Evolutionary conservation across 1,140 invertebrate species (phyloP).

Genomic region (Cotesia vestalis): DNA sequence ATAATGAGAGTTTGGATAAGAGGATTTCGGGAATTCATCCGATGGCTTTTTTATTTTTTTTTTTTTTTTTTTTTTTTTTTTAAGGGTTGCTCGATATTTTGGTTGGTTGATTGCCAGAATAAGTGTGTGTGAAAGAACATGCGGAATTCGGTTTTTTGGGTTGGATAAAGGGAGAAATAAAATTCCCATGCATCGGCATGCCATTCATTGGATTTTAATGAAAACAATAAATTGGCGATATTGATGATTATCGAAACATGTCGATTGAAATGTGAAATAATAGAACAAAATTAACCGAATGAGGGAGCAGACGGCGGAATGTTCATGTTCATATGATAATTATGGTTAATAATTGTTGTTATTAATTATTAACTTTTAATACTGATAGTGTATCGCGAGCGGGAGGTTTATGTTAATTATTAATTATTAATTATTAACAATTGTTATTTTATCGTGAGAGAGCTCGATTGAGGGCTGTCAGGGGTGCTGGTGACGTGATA

Average conservation of each 20-base stretch:
- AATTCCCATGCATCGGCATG: conserved; percentile 62
- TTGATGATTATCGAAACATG: no score
- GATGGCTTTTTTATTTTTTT: background rate
- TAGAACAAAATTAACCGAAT: conserved; percentile 21
- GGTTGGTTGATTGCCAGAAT: background rate
- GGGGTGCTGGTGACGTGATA: conserved; percentile 16
- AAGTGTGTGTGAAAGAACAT: conserved; percentile 35
- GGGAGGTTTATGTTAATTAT: conserved; percentile 16
- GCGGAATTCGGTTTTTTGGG: conserved; percentile 31
- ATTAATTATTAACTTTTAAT: no score
- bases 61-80: background rate
- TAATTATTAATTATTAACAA: background rate
- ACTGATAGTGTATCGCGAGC: no score
- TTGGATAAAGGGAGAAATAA: conserved; percentile 46
- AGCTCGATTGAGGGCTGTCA: conserved; percentile 25
- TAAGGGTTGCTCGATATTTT: background rate
- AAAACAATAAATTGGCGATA: conserved; percentile 3
- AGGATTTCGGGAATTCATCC: conserved; percentile 7
- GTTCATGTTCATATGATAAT: background rate
- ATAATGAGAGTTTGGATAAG: background rate
- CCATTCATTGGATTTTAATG: conserved; percentile 55
- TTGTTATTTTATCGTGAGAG: conserved; percentile 21
- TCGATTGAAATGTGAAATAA: background rate
- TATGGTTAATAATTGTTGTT: no score
- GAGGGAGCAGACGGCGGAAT: conserved; percentile 54